These are phyloP conservation scores for Sinocyclocheilus maitianheensis DNA, from an alignment of 2,113 vertebrate species.

Conservation along the genomic window DNA sequence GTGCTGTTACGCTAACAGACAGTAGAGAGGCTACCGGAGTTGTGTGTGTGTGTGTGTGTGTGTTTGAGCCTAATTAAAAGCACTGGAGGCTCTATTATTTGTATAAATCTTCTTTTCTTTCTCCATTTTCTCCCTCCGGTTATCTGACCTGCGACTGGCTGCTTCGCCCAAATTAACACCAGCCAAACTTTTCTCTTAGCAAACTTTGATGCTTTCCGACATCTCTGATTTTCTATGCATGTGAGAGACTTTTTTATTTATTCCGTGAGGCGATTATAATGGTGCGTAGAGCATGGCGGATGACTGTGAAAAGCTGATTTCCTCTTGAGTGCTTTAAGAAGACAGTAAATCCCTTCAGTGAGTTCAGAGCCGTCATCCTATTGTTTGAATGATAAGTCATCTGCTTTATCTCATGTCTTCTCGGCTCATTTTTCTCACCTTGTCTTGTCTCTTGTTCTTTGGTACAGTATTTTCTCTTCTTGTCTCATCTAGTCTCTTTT, in stretches of 20 bases:
- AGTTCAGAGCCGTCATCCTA: slow-evolving; percentile 63
- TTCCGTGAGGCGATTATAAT: slow-evolving; percentile 67
- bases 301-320: slow-evolving; percentile 65
- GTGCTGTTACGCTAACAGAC: slow-evolving; percentile 68
- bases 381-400: slow-evolving; percentile 68
- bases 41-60: slow-evolving; percentile 37
- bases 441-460: not conserved
- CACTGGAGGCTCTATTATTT: slow-evolving; percentile 59
- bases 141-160: slow-evolving; percentile 26
- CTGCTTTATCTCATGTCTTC: not conserved
- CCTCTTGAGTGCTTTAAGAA: slow-evolving; percentile 67
- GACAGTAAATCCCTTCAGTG: slow-evolving; percentile 71
- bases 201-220: slow-evolving; percentile 66
- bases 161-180: slow-evolving; percentile 54
- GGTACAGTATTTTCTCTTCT: not conserved
- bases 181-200: slow-evolving; percentile 62
- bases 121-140: slow-evolving; percentile 54
- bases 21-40: slow-evolving; percentile 67
- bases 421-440: not conserved
- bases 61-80: slow-evolving; percentile 71
- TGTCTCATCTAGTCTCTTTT: not conserved
- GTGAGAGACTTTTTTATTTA: slow-evolving; percentile 58
- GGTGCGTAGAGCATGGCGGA: slow-evolving; percentile 42
- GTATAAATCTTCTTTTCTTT: slow-evolving; percentile 54
- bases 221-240: not conserved